A percentile compares a stretch with the other conserved stretches of the same genome.
Conservation (phyloP, 2,888 invertebrate genomes). For the Napeogenes inachia region DNA sequence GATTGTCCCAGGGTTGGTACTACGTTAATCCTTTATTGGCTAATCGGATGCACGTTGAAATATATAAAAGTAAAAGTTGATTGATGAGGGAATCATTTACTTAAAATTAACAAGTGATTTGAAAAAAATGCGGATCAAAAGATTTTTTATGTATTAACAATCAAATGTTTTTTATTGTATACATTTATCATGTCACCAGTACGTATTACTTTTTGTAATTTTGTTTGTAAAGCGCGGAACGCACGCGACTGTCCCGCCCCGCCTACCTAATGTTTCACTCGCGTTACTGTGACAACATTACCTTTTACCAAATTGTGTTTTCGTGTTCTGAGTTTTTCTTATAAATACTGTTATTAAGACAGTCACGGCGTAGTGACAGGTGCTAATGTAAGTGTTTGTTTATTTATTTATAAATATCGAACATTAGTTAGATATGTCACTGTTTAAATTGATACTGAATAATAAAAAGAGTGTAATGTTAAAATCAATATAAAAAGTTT, state of each 20-base stretch:
- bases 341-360: constrained; percentile 77
- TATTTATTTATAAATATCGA: constrained; percentile 33
- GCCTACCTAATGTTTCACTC: constrained; percentile 69
- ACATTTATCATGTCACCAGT: constrained; percentile 28
- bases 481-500: too few species aligned
- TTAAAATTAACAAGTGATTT: constrained; percentile 10
- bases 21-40: constrained; percentile 66
- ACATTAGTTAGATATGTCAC: not conserved
- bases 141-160: not conserved
- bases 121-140: constrained; percentile 4
- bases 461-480: not conserved
- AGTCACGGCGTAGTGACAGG: constrained; percentile 63
- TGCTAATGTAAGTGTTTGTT: constrained; percentile 68
- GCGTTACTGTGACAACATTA: constrained; percentile 73
- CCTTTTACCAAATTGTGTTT: constrained; percentile 76
- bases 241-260: constrained; percentile 47
- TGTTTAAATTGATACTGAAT: not conserved
- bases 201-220: constrained; percentile 45
- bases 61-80: constrained; percentile 26
- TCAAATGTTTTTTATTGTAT: not conserved
- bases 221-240: constrained; percentile 47
- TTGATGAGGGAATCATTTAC: constrained; percentile 20
- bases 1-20: constrained; percentile 63
- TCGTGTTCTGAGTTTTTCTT: constrained; percentile 76
- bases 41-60: constrained; percentile 43